Evolutionary conservation across 2,888 invertebrate genomes (phyloP).

Genomic region (Sminthurinus aureus): DNA sequence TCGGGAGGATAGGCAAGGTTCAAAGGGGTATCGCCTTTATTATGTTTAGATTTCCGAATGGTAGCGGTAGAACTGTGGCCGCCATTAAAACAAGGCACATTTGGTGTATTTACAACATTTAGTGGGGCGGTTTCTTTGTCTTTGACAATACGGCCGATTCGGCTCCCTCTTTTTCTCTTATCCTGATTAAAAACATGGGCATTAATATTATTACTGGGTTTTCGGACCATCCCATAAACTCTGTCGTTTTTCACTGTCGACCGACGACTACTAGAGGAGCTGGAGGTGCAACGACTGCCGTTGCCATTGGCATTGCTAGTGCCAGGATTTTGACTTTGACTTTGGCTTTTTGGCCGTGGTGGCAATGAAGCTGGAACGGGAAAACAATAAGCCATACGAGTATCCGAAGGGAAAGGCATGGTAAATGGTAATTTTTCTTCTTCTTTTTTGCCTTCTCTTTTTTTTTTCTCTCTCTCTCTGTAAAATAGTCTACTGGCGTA

Average conservation of each 20-base stretch:
- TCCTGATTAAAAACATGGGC: conserved; percentile 27
- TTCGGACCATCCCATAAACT: conserved; percentile 31
- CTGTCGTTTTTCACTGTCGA: conserved; percentile 26
- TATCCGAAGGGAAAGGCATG: conserved; percentile 28
- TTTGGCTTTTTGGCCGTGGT: conserved; percentile 22
- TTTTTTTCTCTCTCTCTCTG: neutral
- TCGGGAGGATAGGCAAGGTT: neutral
- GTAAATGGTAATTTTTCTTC: neutral
- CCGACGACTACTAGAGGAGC: neutral
- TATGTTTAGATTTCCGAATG: neutral
- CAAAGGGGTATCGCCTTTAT: neutral
- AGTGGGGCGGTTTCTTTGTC: conserved; percentile 16
- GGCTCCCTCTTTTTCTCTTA: conserved; percentile 24
- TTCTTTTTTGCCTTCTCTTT: neutral
- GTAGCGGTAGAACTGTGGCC: neutral
- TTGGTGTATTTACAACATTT: neutral
- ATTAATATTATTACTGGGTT: conserved; percentile 26
- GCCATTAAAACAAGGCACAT: neutral
- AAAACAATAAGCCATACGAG: conserved; percentile 13
- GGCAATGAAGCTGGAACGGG: conserved; percentile 31
- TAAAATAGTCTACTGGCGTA: neutral
- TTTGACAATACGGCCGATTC: conserved; percentile 11
- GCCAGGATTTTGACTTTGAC: conserved; percentile 3
- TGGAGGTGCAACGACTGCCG: neutral
- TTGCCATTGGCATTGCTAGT: conserved; percentile 9